Evolutionary conservation across 2,113 vertebrate species (phyloP).

Genomic region (Eonycteris spelaea): DNA sequence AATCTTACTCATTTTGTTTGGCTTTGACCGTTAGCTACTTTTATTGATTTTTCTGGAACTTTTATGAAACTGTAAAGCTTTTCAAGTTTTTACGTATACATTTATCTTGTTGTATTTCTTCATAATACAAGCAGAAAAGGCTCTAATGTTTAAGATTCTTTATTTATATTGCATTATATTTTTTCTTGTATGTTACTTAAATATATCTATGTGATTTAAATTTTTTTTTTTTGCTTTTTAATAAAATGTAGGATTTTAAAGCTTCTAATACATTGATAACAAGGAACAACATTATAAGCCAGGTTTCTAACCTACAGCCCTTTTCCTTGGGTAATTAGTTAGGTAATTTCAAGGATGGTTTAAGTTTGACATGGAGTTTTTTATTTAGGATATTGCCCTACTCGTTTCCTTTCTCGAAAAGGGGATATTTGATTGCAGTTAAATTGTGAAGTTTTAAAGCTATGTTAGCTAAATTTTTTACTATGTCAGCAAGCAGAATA

Average conservation of each 20-base stretch:
- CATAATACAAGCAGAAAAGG: background rate
- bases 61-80: background rate
- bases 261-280: background rate
- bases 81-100: background rate
- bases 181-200: background rate
- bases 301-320: background rate
- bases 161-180: background rate
- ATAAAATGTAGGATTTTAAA: background rate
- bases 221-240: background rate
- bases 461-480: constrained; percentile 75
- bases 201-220: background rate
- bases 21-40: background rate
- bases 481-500: constrained; percentile 80
- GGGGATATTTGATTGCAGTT: constrained; percentile 62
- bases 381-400: constrained; percentile 36
- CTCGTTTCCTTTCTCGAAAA: constrained; percentile 31
- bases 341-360: constrained; percentile 47
- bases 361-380: constrained; percentile 38
- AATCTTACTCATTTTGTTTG: background rate
- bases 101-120: constrained; percentile 4
- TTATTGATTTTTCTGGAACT: constrained; percentile 16
- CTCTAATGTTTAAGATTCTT: background rate
- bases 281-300: background rate
- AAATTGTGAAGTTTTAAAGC: constrained; percentile 72
- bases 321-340: constrained; percentile 4